Evolutionary conservation across 2,113 vertebrate species (phyloP).

Genomic region (Acinonyx jubatus): DNA sequence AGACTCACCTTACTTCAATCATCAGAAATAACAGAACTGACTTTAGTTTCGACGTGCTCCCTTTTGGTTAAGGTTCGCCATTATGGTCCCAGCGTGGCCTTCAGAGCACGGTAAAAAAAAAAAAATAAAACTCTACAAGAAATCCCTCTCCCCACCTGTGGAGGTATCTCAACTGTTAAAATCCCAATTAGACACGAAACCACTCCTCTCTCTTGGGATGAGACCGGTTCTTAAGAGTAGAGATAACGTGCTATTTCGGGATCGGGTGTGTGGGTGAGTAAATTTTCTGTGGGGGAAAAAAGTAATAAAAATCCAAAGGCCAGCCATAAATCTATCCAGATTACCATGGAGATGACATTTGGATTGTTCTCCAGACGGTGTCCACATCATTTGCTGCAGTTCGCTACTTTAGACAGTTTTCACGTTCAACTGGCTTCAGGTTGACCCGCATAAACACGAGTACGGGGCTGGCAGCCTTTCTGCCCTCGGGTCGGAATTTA

Average conservation of each 20-base stretch:
- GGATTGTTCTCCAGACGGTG: slow-evolving; percentile 81
- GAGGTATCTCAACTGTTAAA: neutral
- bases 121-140: neutral
- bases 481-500: slow-evolving; percentile 14
- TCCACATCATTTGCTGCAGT: slow-evolving; percentile 77
- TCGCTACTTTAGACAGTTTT: slow-evolving; percentile 74
- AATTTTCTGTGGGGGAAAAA: slow-evolving; percentile 80
- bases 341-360: slow-evolving; percentile 88
- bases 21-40: neutral
- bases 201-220: slow-evolving; percentile 62
- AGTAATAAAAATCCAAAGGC: slow-evolving; percentile 86
- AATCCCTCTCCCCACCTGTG: slow-evolving; percentile 34
- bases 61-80: neutral
- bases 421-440: slow-evolving; percentile 57
- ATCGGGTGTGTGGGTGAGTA: slow-evolving; percentile 81
- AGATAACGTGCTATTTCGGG: slow-evolving; percentile 83
- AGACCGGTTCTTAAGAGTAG: slow-evolving; percentile 71
- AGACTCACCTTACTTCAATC: neutral
- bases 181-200: slow-evolving; percentile 49
- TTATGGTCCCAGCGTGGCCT: neutral
- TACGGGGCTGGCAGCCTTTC: neutral
- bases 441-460: neutral
- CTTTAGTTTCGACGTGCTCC: slow-evolving; percentile 12
- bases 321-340: slow-evolving; percentile 80
- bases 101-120: neutral